Conservation (phyloP, 2,797 vertebrate genomes). For the Alcedo atthis region DNA sequence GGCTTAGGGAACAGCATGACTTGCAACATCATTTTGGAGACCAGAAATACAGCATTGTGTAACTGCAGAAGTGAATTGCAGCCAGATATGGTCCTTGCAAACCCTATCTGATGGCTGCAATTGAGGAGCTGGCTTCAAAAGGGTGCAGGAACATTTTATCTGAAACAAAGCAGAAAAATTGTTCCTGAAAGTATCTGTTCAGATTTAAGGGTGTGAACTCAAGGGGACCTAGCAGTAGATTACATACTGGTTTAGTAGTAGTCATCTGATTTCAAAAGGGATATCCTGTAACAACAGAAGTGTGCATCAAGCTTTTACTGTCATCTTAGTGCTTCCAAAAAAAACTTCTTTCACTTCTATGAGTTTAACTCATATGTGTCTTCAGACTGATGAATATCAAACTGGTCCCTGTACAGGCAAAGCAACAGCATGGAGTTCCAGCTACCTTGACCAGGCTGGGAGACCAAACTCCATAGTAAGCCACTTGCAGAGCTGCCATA, state of each 20-base stretch:
- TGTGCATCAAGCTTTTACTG: not conserved
- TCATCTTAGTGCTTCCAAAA: not conserved
- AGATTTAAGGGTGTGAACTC: not conserved
- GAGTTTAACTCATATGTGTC: not conserved
- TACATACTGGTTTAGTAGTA: not conserved
- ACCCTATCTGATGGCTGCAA: not conserved
- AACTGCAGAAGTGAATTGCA: not conserved
- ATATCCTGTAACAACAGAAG: not conserved
- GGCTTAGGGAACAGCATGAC: not conserved
- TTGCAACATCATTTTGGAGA: constrained; percentile 3
- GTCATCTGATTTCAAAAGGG: not conserved
- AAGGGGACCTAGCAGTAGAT: not conserved
- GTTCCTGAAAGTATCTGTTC: not conserved
- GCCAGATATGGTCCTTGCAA: not conserved
- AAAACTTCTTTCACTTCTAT: not conserved
- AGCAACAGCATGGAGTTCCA: not conserved
- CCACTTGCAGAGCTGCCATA: not conserved
- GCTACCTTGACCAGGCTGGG: not conserved
- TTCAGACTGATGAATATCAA: not conserved
- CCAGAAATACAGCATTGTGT: not conserved
- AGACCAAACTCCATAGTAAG: not conserved
- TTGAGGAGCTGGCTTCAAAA: constrained; percentile 14
- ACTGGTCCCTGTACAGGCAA: not conserved
- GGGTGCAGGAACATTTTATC: not conserved
- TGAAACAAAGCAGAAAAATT: not conserved